A percentile compares a stretch with the other conserved stretches of the same genome.
These are phyloP conservation scores for Saturnia japonica DNA, from an alignment of 2,888 invertebrate species.

Conservation along the genomic window DNA sequence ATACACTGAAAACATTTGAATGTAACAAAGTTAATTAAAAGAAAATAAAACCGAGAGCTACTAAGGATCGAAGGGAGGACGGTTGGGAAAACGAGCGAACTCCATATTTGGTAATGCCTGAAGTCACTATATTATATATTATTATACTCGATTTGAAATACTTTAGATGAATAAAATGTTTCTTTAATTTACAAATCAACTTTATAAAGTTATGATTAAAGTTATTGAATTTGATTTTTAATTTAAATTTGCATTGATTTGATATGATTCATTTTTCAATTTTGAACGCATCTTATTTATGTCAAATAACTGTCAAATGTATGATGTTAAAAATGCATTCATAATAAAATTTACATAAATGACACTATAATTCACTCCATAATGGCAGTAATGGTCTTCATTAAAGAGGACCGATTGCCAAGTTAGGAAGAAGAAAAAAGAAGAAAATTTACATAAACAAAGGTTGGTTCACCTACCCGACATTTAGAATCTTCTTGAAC, in stretches of 20 bases:
- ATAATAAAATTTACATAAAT: background rate
- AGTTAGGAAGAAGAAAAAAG: too few species aligned
- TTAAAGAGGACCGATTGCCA: too few species aligned
- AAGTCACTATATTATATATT: slow-evolving; percentile 68
- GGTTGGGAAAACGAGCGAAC: slow-evolving; percentile 84
- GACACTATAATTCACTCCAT: too few species aligned
- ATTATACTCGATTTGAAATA: slow-evolving; percentile 47
- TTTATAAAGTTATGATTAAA: slow-evolving; percentile 17
- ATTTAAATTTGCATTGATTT: slow-evolving; percentile 38
- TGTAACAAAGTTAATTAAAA: slow-evolving; percentile 59
- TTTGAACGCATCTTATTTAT: slow-evolving; percentile 57
- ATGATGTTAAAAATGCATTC: slow-evolving; percentile 15
- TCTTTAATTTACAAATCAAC: slow-evolving; percentile 18
- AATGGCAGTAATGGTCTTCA: too few species aligned
- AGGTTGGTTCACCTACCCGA: slow-evolving; percentile 46
- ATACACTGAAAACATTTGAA: slow-evolving; percentile 79
- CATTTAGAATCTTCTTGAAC: slow-evolving; percentile 27
- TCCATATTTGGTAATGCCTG: slow-evolving; percentile 87
- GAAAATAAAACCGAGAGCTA: slow-evolving; percentile 79
- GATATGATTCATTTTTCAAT: slow-evolving; percentile 38
- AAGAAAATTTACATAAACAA: too few species aligned
- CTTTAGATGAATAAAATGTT: slow-evolving; percentile 27
- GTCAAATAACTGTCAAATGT: slow-evolving; percentile 43
- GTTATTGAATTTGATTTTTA: slow-evolving; percentile 28
- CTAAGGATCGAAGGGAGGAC: slow-evolving; percentile 81